phyloP scores from a whole-genome alignment of 2,113 vertebrate genomes.

The Leptodactylus fuscus region DNA sequence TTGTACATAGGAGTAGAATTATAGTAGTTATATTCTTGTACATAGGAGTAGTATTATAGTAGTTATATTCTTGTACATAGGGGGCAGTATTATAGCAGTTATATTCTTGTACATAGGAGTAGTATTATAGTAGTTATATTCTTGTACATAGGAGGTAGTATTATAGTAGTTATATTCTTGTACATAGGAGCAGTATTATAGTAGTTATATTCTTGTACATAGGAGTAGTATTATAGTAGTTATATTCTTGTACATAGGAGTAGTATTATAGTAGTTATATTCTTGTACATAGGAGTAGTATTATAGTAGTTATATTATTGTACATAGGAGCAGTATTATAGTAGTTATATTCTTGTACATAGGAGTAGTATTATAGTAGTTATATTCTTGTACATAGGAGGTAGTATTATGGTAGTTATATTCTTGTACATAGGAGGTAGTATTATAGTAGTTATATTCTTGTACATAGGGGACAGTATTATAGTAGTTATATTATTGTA shows the following conservation, averaged over 20 bases:
- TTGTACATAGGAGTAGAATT: background rate
- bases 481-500: background rate
- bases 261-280: conserved; percentile 3
- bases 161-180: conserved; percentile 5
- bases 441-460: conserved; percentile 7
- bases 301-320: background rate
- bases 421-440: background rate
- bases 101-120: background rate
- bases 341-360: conserved; percentile 2
- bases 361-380: background rate
- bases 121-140: background rate
- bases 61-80: background rate
- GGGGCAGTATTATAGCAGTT: background rate
- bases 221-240: background rate
- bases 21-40: background rate
- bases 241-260: background rate
- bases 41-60: background rate
- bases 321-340: conserved; percentile 2
- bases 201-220: conserved; percentile 2
- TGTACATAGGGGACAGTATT: background rate
- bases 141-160: background rate
- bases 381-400: background rate
- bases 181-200: background rate
- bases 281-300: background rate
- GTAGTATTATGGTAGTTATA: too few relatives aligned